Evolutionary conservation across 2,797 vertebrate species (phyloP).

Genomic region (Agapornis canus): DNA sequence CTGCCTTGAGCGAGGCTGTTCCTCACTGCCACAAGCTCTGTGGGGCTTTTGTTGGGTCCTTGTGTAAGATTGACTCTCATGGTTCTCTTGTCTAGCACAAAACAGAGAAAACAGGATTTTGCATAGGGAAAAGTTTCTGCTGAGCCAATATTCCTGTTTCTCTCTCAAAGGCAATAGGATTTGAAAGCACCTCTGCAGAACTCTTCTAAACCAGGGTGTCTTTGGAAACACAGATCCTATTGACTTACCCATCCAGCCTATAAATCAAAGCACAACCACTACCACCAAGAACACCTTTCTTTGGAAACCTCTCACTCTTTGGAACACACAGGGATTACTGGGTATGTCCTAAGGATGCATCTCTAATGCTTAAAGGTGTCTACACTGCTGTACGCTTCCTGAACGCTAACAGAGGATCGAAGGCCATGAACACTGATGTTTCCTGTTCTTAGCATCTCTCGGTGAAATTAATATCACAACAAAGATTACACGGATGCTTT

Average conservation of each 20-base stretch:
- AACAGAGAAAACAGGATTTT: neutral
- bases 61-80: accelerated
- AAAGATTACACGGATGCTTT: neutral
- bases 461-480: neutral
- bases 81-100: neutral
- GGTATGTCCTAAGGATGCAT: neutral
- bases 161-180: neutral
- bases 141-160: neutral
- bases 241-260: neutral
- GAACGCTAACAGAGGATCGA: accelerated
- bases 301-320: neutral
- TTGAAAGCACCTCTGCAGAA: neutral
- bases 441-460: neutral
- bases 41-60: neutral
- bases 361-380: neutral
- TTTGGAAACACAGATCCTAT: accelerated
- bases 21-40: accelerated
- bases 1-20: neutral
- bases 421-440: accelerated
- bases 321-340: neutral
- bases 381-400: neutral
- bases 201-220: neutral
- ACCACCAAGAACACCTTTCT: neutral
- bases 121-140: neutral
- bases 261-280: neutral